phyloP scores from a whole-genome alignment of 2,113 vertebrate genomes.

The Sander lucioperca region DNA sequence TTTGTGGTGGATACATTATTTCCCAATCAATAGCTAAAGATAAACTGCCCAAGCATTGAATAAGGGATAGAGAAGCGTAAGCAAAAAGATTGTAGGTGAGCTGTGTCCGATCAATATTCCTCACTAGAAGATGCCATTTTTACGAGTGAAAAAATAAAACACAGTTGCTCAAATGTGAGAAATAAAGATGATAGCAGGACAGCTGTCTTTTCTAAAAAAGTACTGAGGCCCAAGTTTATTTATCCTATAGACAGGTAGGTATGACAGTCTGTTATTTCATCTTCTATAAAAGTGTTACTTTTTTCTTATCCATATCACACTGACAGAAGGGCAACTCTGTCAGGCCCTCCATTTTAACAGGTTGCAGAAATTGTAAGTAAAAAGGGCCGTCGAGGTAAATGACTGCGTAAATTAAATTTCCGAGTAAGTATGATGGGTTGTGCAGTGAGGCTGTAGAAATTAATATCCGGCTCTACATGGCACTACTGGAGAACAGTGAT shows the following conservation, averaged over 20 bases:
- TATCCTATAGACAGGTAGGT: not conserved
- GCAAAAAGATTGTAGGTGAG: not conserved
- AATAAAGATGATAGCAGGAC: slow-evolving; percentile 5
- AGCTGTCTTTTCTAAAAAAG: slow-evolving; percentile 3
- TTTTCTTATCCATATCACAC: not conserved
- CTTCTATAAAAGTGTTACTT: not conserved
- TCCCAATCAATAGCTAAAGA: not conserved
- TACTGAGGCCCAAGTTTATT: not conserved
- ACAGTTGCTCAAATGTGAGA: not conserved
- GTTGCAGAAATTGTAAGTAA: slow-evolving; percentile 9
- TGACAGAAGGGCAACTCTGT: not conserved
- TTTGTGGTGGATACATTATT: slow-evolving; percentile 3
- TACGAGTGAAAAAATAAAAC: not conserved
- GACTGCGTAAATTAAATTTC: not conserved
- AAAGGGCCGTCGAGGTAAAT: not conserved
- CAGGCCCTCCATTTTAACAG: slow-evolving; percentile 6
- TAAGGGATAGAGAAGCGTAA: not conserved
- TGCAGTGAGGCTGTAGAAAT: not conserved
- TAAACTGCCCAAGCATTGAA: not conserved
- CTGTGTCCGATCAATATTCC: not conserved
- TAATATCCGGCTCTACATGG: not conserved
- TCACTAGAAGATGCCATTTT: not conserved
- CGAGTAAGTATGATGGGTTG: not conserved
- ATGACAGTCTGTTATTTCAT: slow-evolving; percentile 13
- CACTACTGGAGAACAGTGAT: not conserved